A percentile compares a stretch with the other conserved stretches of the same genome.
Conservation (phyloP, 2,888 invertebrate genomes). For the Pollenia amentaria region DNA sequence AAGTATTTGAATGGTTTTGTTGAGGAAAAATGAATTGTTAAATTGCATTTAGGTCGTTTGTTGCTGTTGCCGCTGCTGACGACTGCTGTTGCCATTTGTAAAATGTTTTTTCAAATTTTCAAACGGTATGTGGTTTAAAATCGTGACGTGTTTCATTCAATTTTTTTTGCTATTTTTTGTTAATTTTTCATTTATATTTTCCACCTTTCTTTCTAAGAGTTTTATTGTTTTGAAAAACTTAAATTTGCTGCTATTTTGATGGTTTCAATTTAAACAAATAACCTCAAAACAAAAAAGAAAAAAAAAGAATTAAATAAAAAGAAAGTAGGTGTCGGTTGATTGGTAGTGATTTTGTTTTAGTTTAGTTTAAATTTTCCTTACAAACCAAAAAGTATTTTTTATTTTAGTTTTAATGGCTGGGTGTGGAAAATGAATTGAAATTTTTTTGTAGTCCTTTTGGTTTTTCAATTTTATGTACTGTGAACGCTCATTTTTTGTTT, state of each 20-base stretch:
- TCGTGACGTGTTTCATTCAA: slow-evolving; percentile 71
- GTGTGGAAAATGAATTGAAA: slow-evolving; percentile 69
- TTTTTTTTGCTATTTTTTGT: background rate
- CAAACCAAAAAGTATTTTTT: slow-evolving; percentile 29
- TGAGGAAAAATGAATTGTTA: slow-evolving; percentile 35
- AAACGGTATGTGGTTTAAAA: slow-evolving; percentile 69
- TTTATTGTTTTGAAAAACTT: slow-evolving; percentile 64
- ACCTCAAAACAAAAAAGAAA: background rate
- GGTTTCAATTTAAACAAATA: slow-evolving; percentile 9
- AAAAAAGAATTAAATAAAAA: slow-evolving; percentile 29
- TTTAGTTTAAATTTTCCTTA: slow-evolving; percentile 49
- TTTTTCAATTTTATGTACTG: background rate
- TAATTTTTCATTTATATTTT: slow-evolving; percentile 19
- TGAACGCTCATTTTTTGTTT: slow-evolving; percentile 33
- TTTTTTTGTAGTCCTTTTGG: slow-evolving; percentile 49
- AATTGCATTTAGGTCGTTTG: slow-evolving; percentile 56
- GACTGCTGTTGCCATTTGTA: slow-evolving; percentile 50
- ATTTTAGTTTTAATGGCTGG: slow-evolving; percentile 57
- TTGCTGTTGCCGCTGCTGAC: background rate
- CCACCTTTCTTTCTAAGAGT: slow-evolving; percentile 82
- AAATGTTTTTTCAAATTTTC: slow-evolving; percentile 28
- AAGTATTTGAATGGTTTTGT: background rate
- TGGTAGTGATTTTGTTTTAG: slow-evolving; percentile 65
- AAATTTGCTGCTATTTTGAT: slow-evolving; percentile 27
- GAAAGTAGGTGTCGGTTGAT: slow-evolving; percentile 73